Evolutionary conservation across 2,888 invertebrate genomes (phyloP).

Genomic region (Dione juno): DNA sequence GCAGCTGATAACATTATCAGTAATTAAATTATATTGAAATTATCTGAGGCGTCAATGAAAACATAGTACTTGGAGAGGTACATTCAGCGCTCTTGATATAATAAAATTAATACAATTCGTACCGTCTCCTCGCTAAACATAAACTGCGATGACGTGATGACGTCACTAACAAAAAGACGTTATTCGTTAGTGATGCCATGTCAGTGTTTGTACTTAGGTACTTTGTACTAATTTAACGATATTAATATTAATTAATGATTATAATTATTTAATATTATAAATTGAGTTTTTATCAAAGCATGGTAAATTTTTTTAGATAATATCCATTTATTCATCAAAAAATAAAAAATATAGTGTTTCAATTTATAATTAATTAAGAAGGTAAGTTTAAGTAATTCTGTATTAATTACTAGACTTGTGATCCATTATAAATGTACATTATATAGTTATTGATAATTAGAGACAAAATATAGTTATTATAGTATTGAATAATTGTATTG

Average conservation of each 20-base stretch:
- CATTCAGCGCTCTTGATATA: constrained; percentile 17
- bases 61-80: constrained; percentile 47
- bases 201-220: neutral
- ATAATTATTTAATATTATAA: no score
- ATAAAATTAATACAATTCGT: constrained; percentile 67
- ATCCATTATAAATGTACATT: no score
- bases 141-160: constrained; percentile 61
- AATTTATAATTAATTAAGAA: no score
- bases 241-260: no score
- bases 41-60: constrained; percentile 43
- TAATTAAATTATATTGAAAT: constrained; percentile 29
- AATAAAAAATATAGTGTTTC: no score
- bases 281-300: no score
- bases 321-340: no score
- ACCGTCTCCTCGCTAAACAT: constrained; percentile 70
- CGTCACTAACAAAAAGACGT: constrained; percentile 60
- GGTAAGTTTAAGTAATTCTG: no score
- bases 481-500: neutral
- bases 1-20: constrained; percentile 42
- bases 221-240: neutral
- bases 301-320: no score
- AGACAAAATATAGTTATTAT: neutral
- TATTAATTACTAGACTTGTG: no score
- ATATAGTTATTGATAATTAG: no score
- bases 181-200: constrained; percentile 50